Base-by-base conservation (phyloP, 2,888 invertebrate species). In the Agriopis aurantiaria region DNA sequence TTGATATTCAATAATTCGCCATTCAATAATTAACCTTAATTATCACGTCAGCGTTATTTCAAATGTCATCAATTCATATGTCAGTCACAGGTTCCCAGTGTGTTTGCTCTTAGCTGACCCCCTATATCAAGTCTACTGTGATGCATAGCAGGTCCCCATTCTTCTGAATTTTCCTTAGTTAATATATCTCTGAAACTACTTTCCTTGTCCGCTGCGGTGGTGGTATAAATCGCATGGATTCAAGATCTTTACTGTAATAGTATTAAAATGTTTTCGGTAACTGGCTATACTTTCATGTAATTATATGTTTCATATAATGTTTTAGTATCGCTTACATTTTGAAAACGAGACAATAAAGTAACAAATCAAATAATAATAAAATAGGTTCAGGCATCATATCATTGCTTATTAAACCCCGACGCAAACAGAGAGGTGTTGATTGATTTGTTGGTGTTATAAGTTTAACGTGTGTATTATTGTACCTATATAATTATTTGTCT, bases 101-200 rank as follows among this genome's bases (percentile, higher is more conserved):
- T 52, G 33, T 65, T 48, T 41, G 7, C 51, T 60, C 67, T 45
- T 46, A 43, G 55, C 51, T 63, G 49, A 59, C 40, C 23, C n/a
- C 45, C 52, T 68, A 58, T 53, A 59, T 68, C 48, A 68, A 53
- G 3, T 4, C 14, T 14, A 3, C 17, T 62, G 56, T 33, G 12
- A 55, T 55, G 55, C 55, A 55, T 40, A 8, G n/a, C 41, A 33
- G 17, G 78, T 78, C 79, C 82, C 81, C 82, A 84, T 85, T 85
- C 79, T 75, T 80, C 79, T 84, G 83, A 87, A 87, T 87, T 88
- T 86, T 86, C 84, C 82, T 81, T 82, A 85, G 85, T 85, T 85
- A 85, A 88, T 89, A 88, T 88, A 88, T 90, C 87, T 88, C 86
- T 79, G 77, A 80, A 88, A 89, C 88, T 86, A 87, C 86, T 84